Base-by-base conservation (phyloP, 53 echinoderm and acorn worm species). In the Patiria pectinifera region DNA sequence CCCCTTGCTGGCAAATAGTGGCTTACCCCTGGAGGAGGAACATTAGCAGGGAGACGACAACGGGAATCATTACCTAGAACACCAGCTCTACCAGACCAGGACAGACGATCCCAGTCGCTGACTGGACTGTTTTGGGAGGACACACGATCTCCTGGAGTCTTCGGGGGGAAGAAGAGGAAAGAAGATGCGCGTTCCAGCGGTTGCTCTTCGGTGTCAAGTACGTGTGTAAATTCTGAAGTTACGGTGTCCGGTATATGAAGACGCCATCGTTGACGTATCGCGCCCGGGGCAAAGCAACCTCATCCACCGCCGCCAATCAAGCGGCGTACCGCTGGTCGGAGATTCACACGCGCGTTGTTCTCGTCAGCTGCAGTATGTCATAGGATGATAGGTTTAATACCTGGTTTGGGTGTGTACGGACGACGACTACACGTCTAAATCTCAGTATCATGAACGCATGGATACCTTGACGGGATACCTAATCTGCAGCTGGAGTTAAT, bases 221-320 rank as follows among this genome's bases (percentile, higher is more conserved):
- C 75, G 87, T 87, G 87, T 87, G 87, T 87, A 87, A 87, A 87
- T 87, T 87, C 87, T 87, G 87, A 87, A 87, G 87, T 87, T 87
- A 87, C 87, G 87, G 87, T 87, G 87, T 87, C 87, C 78, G 87
- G 87, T 87, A 71, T 53, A 78, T 78, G 87, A 87, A 61, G 87
- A 77, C 87, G 87, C 87, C 78, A 71, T 78, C 77, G 78, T 71
- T 59, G 87, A 59, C 87, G 76, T 78, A 75, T 77, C 77, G 76
- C 44, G 78, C 87, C 87, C 60, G 44, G 59, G 87, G 87, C 77
- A 53, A 53, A 76, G 87, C 87, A 78, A 87, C 78, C 87, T 58
- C 76, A 87, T 77, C 87, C 78, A 12, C 76, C 45, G 43, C 77
- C 76, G 46, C 48, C 87, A 76, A 72, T 86, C 74, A 85, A 69